Conservation (phyloP, 2,888 invertebrate species). For the Lampropteryx suffumata region DNA sequence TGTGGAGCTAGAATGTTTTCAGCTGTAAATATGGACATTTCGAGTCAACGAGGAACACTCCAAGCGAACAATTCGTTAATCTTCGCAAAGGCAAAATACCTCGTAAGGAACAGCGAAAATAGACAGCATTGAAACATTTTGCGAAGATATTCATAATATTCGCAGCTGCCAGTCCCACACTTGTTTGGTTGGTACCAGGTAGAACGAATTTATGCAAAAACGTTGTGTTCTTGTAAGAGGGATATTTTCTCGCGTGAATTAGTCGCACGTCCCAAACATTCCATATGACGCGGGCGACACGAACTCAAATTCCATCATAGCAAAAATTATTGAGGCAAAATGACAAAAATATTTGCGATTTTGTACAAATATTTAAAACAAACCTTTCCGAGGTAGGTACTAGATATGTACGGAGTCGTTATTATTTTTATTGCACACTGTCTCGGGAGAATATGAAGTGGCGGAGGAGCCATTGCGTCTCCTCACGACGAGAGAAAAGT, state of each 20-base stretch:
- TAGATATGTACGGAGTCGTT: slow-evolving; percentile 46
- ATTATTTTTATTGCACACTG: slow-evolving; percentile 58
- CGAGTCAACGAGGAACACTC: slow-evolving; percentile 40
- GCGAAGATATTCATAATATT: slow-evolving; percentile 45
- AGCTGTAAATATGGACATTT: slow-evolving; percentile 6
- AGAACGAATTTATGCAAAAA: slow-evolving; percentile 47
- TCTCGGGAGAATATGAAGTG: slow-evolving; percentile 54
- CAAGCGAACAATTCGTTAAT: slow-evolving; percentile 60
- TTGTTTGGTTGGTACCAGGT: slow-evolving; percentile 3
- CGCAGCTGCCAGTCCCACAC: slow-evolving; percentile 27
- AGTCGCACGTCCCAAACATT: slow-evolving; percentile 62
- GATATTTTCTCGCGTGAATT: slow-evolving; percentile 74
- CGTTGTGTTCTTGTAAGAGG: slow-evolving; percentile 46
- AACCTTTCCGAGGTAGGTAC: slow-evolving; percentile 39
- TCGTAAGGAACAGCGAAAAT: slow-evolving; percentile 38
- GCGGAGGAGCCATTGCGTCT: slow-evolving; percentile 47
- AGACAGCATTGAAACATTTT: slow-evolving; percentile 44
- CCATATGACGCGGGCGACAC: slow-evolving; percentile 52
- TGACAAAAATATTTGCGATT: slow-evolving; percentile 34
- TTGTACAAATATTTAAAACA: slow-evolving; percentile 38
- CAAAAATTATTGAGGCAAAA: slow-evolving; percentile 47
- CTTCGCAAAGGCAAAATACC: slow-evolving; percentile 48
- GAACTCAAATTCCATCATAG: slow-evolving; percentile 49
- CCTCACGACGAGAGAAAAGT: slow-evolving; percentile 55
- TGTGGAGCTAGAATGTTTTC: too few species aligned